phyloP scores from a whole-genome alignment of 2,113 vertebrate species.

The Pseudorhombus dupliciocellatus region DNA sequence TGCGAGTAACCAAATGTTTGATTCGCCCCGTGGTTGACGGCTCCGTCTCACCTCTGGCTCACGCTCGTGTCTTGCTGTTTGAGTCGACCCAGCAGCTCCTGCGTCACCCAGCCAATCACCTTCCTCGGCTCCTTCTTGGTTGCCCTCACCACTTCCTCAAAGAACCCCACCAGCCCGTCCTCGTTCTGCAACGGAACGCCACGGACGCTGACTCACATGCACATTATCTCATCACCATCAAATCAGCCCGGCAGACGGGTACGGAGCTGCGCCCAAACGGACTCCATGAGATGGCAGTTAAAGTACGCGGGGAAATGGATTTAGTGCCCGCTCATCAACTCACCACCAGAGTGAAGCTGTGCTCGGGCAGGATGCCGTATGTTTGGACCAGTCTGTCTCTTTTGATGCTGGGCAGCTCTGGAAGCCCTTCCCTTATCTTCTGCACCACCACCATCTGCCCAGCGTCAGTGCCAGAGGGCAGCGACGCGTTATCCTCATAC shows the following conservation, averaged over 20 bases:
- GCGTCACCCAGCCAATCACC: conserved; percentile 93
- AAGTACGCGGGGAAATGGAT: conserved; percentile 4
- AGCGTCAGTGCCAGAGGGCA: conserved; percentile 79
- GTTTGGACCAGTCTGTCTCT: conserved; percentile 85
- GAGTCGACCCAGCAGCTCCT: conserved; percentile 86
- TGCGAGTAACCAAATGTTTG: too few relatives aligned
- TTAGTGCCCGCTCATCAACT: conserved; percentile 51
- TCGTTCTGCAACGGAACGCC: conserved; percentile 85
- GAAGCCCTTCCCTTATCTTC: conserved; percentile 83
- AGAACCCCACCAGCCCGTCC: conserved; percentile 91
- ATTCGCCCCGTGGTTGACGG: too few relatives aligned
- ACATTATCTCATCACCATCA: conserved; percentile 27
- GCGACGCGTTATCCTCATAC: conserved; percentile 82
- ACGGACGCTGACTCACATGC: not conserved
- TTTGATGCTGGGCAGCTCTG: conserved; percentile 89
- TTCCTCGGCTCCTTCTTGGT: conserved; percentile 88
- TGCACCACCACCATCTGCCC: conserved; percentile 89
- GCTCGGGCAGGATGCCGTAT: conserved; percentile 90
- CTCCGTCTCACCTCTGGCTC: conserved; percentile 87
- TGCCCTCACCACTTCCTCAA: conserved; percentile 85
- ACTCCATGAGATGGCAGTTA: conserved; percentile 24
- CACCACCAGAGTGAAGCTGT: conserved; percentile 92
- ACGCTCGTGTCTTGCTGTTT: conserved; percentile 85
- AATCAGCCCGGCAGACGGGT: not conserved
- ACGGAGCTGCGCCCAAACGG: not conserved